phyloP scores from a whole-genome alignment of 2,797 vertebrate species.

The Tenualosa ilisha region DNA sequence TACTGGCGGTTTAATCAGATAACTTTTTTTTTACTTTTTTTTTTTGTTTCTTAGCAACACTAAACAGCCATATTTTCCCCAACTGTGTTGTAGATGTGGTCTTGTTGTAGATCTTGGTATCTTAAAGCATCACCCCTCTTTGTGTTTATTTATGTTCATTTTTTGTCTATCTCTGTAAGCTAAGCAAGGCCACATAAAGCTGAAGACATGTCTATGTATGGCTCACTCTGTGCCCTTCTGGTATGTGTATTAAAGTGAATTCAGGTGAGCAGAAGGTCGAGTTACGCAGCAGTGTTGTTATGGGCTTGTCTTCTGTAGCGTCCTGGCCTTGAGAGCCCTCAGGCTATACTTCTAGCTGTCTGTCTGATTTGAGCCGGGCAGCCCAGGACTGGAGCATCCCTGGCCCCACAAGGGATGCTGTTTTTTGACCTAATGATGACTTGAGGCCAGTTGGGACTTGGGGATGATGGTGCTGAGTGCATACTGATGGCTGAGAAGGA shows the following conservation, averaged over 20 bases:
- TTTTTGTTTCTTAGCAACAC: slow-evolving; percentile 55
- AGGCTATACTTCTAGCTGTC: slow-evolving; percentile 52
- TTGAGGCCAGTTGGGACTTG: slow-evolving; percentile 11
- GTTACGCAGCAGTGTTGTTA: slow-evolving; percentile 19
- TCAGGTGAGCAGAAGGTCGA: not conserved
- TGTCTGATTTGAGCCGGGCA: slow-evolving; percentile 62
- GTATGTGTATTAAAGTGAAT: slow-evolving; percentile 18
- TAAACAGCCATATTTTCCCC: slow-evolving; percentile 25
- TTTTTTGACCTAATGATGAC: slow-evolving; percentile 59
- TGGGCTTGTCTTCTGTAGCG: slow-evolving; percentile 36
- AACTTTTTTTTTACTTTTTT: slow-evolving; percentile 44
- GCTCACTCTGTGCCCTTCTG: not conserved
- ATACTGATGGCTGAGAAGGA: not conserved
- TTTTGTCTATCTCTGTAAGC: not conserved
- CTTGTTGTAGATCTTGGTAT: not conserved
- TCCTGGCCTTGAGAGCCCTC: slow-evolving; percentile 57
- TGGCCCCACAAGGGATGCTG: slow-evolving; percentile 54
- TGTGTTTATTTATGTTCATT: not conserved
- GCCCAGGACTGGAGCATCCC: slow-evolving; percentile 50
- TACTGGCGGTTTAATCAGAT: slow-evolving; percentile 50
- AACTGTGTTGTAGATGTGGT: not conserved
- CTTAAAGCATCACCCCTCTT: not conserved
- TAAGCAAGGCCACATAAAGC: not conserved
- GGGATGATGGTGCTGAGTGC: not conserved
- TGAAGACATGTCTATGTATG: not conserved